A percentile compares a stretch with the other conserved stretches of the same genome.
These are phyloP conservation scores for Ditula angustiorana DNA, from an alignment of 2,888 invertebrate genomes.

Conservation along the genomic window DNA sequence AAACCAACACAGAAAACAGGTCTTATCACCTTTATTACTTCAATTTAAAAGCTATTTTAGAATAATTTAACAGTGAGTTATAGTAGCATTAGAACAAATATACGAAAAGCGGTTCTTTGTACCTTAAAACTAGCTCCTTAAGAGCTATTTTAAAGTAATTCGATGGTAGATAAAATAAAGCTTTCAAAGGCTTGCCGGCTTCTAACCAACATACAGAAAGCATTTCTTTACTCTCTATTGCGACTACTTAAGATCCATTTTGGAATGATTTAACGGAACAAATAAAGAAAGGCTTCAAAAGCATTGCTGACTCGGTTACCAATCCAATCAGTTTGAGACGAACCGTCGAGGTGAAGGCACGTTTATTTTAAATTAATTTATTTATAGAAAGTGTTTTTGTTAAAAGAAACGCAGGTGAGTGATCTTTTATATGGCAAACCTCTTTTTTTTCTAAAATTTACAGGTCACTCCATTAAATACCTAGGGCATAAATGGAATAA, in stretches of 20 bases:
- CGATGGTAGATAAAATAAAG: neutral
- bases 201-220: neutral
- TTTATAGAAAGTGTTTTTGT: constrained; percentile 10
- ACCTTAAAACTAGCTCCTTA: too few relatives aligned
- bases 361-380: constrained; percentile 1
- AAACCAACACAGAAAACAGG: neutral
- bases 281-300: constrained; percentile 6
- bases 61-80: too few relatives aligned
- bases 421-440: neutral
- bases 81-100: too few relatives aligned
- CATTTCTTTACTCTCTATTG: neutral
- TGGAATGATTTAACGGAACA: neutral
- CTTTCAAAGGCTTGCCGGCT: neutral
- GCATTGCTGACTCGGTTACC: constrained; percentile 1
- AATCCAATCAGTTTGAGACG: constrained; percentile 21
- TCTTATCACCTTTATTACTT: neutral
- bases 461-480: too few relatives aligned
- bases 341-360: constrained; percentile 10
- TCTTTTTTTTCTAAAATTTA: too few relatives aligned
- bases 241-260: neutral
- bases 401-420: constrained; percentile 14
- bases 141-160: too few relatives aligned
- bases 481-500: too few relatives aligned
- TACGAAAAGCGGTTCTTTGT: too few relatives aligned
- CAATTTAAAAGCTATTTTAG: neutral